Percentiles rank a stretch among this genome's conserved stretches.
phyloP scores from a whole-genome alignment of 2,797 vertebrate genomes.

The Trematomus bernacchii region DNA sequence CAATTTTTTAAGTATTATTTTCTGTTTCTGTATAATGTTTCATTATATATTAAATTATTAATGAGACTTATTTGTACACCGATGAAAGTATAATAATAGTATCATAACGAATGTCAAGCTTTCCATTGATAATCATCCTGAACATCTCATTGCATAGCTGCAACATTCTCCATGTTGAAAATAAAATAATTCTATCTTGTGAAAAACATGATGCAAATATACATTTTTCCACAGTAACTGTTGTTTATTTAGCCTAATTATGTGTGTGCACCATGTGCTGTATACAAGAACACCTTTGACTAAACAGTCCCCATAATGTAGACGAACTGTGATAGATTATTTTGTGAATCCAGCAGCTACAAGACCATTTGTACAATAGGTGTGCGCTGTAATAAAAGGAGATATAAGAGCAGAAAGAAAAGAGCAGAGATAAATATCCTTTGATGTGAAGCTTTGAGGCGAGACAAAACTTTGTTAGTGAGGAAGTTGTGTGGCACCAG shows the following conservation, averaged over 20 bases:
- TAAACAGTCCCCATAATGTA: no score
- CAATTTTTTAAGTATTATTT: no score
- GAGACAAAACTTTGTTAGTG: conserved; percentile 48
- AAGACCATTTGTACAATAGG: neutral
- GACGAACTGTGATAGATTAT: no score
- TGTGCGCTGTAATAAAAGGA: conserved; percentile 17
- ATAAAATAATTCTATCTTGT: neutral
- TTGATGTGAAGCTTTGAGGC: conserved; percentile 9
- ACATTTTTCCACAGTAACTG: neutral
- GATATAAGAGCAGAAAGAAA: neutral
- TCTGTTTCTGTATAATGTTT: conserved; percentile 1
- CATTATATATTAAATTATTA: neutral
- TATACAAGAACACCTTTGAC: neutral
- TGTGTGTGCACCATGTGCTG: neutral
- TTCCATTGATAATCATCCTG: neutral
- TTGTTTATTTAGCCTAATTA: neutral
- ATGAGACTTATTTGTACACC: no score
- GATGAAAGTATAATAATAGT: no score
- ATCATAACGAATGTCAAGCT: neutral
- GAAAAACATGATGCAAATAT: neutral
- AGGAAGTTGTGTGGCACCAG: conserved; percentile 58
- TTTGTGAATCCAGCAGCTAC: neutral
- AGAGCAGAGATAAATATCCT: conserved; percentile 13
- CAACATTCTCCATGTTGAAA: neutral
- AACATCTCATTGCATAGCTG: neutral